Base-by-base conservation (phyloP, 1,140 invertebrate genomes). In the Acyrthosiphon pisum region DNA sequence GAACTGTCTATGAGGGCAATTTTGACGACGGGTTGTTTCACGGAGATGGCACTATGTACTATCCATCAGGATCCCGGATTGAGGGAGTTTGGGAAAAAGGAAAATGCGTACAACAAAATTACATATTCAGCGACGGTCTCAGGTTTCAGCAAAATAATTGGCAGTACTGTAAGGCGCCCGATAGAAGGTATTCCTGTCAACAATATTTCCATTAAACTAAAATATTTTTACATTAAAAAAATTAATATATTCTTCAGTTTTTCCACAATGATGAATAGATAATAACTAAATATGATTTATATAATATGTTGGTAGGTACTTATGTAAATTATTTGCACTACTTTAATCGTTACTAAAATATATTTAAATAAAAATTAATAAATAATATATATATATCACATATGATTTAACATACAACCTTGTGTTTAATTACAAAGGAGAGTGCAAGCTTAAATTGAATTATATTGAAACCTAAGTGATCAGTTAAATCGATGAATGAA, bases 31-130 rank as follows among this genome's bases (percentile, higher is more conserved):
- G 93, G 3, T 44, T 90, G 37, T 93, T 93, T 88, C 92, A 94
- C 41, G 93, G 93, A 23, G 11, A 22, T 8, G 93, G 93, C 6
- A 50, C 44, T 35, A 48, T 93, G 11, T 56, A 90, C 44, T 93
- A 91, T 50, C 50, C 93, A 23, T 93, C 88, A 18, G 93, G 93
- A n/a, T 93, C 87, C 3, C 44, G 76, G 23, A 50, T 93, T 23
- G 90, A 94, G 90, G 93, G 93, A 23, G 41, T 90, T 46, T 94
- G 93, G 93, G 60, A 84, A 44, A 93, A 93, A 41, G 93, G 93
- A 14, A 53, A 81, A 68, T 89, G 93, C 22, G 89, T 89, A 18
- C 37, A 68, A 50, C 93, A 87, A 20, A 90, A 83, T 44, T 94
- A 93, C 30, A 93, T 92, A 50, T 93, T 93, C 84, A 48, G 26